Base-by-base conservation (phyloP, 1,140 invertebrate genomes). In the Sipha flava region DNA sequence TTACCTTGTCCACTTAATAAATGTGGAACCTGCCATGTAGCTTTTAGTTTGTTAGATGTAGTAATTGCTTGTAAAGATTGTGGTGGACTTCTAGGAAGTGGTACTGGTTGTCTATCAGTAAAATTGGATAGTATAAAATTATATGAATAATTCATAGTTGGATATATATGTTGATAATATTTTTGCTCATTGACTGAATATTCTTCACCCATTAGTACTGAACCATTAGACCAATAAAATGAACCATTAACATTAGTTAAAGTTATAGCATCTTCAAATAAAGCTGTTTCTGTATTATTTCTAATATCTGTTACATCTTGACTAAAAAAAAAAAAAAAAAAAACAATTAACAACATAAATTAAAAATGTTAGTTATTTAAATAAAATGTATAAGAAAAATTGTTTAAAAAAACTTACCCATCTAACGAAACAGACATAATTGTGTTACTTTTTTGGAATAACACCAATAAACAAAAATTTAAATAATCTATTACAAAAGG, bases 171-270 rank as follows among this genome's bases (percentile, higher is more conserved):
- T 94, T 92, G 83, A 91, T 92, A 82, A 92, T 95, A 83, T 86
- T 89, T 79, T 92, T 87, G 43, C 87, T 87, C 49, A 85, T 85
- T 10, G 85, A 83, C 83, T 91, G 31, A 89, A 83, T 93, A 92
- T 83, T 93, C 91, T 85, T 95, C 92, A 7, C 89, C 89, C 68
- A 92, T 86, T 75, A 93, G 88, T 82, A 91, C 89, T 23, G 88
- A 86, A 0, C 92, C 93, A 84, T 94, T 92, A 0, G 93, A 94
- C 92, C 92, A 94, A 84, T 93, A 94, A 82, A 94, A 92, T n/a
- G 92, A 86, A 1, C 91, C 90, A 83, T 92, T 91, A 1, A 90
- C 90, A 81, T 89, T 91, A 0, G 91, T 91, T 70, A 96, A 85
- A 5, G 94, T 93, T 6, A 91, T 87, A 0, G 93, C 92, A 81